Base-by-base conservation (phyloP, 2,888 invertebrate species). In the Oligia fasciuncula region DNA sequence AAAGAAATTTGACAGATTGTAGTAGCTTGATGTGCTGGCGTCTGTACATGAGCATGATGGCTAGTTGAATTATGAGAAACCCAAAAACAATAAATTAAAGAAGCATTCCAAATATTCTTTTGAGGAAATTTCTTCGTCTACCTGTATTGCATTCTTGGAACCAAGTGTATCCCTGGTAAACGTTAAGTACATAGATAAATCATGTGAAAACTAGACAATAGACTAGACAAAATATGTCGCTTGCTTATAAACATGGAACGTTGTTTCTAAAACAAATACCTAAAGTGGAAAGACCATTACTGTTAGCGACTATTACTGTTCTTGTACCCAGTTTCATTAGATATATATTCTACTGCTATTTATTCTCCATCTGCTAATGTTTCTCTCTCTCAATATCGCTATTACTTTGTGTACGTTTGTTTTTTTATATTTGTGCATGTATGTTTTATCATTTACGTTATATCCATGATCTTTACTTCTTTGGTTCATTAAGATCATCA, bases 211-310 rank as follows among this genome's bases (percentile, higher is more conserved):
- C 14, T 49, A 5, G 3, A 63, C 63, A 70, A 78, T 62, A 54
- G 23, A 35, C n/a, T 49, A 19, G 23, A 35, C n/a, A 29, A 67
- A 3, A 49, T 54, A 54, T 76, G 57, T 35, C 2, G 6, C 63
- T 67, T 71, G 54, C 77, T 76, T 77, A 67, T 67, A 54, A 63
- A 71, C 54, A 67, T 49, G n/a, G 67, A 72, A 72, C 62, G 35
- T 5, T 46, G 13, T 77, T 77, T 66, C 4, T 62, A 49, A 72
- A 77, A 66, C 77, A 71, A 77, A 77, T 77, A 77, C 19, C n/a
- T 60, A 29, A 9, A n/a, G 57, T 43, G 46, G 46, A 1, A 19
- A 49, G 14, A 65, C 13, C 51, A 66, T 35, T 49, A 69, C 49
- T 62, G 66, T 46, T n/a, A 17, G 14, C n/a, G 9, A 57, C 11